phyloP scores from a whole-genome alignment of 2,888 invertebrate species.

The Cyclophora punctaria region DNA sequence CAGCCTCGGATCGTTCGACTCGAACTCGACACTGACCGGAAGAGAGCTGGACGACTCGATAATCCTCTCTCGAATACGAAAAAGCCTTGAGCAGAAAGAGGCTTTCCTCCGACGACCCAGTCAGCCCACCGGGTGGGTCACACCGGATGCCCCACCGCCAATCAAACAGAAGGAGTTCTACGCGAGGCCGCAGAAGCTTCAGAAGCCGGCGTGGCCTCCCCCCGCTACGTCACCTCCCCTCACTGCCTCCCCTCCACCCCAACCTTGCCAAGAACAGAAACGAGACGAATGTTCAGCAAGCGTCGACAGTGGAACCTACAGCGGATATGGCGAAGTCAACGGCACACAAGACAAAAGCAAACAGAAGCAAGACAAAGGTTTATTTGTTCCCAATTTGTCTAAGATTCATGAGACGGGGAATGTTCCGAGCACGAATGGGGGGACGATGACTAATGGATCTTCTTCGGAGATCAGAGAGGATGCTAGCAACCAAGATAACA shows the following conservation, averaged over 20 bases:
- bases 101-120: conserved; percentile 87
- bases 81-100: conserved; percentile 92
- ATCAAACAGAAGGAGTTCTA: conserved; percentile 83
- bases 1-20: conserved; percentile 80
- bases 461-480: conserved; percentile 45
- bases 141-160: conserved; percentile 63
- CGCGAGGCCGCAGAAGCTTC: conserved; percentile 84
- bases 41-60: conserved; percentile 82
- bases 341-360: conserved; percentile 55
- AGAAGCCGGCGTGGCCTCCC: conserved; percentile 83
- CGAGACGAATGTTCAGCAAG: conserved; percentile 67
- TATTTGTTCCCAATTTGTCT: conserved; percentile 76
- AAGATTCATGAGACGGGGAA: conserved; percentile 78
- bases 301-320: conserved; percentile 64
- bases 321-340: conserved; percentile 64
- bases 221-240: conserved; percentile 57
- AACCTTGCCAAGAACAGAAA: conserved; percentile 39
- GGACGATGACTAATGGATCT: conserved; percentile 63
- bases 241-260: conserved; percentile 78
- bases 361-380: conserved; percentile 58
- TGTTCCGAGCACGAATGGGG: conserved; percentile 48
- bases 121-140: conserved; percentile 77
- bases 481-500: conserved; percentile 58
- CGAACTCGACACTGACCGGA: conserved; percentile 79
- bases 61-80: conserved; percentile 84